phyloP scores from a whole-genome alignment of 1,140 invertebrate genomes.

The Zaprionus ghesquierei region DNA sequence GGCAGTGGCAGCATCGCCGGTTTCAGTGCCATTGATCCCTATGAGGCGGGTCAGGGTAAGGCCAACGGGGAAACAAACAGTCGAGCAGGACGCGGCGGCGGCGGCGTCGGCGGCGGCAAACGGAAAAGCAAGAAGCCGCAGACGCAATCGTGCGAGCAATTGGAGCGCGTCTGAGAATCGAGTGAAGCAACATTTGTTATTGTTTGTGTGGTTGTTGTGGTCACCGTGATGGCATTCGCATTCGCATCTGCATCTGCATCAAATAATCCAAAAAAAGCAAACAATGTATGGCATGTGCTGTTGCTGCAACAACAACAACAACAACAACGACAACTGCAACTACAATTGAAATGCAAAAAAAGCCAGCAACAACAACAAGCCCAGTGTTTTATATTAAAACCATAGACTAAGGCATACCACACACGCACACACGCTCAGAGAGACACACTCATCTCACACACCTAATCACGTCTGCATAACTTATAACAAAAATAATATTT shows the following conservation, averaged over 20 bases:
- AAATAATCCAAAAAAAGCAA: background rate
- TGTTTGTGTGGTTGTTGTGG: slow-evolving; percentile 14
- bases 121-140: slow-evolving; percentile 65
- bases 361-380: slow-evolving; percentile 32
- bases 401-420: slow-evolving; percentile 46
- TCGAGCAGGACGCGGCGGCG: no score
- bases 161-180: slow-evolving; percentile 57
- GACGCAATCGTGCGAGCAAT: slow-evolving; percentile 76
- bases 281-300: background rate
- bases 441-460: slow-evolving; percentile 19
- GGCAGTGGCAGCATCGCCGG: slow-evolving; percentile 17
- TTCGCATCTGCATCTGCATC: background rate
- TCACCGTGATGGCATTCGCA: background rate
- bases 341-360: background rate
- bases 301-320: slow-evolving; percentile 10
- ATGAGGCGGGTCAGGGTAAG: slow-evolving; percentile 33
- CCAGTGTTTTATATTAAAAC: slow-evolving; percentile 80
- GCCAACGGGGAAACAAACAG: no score
- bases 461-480: slow-evolving; percentile 15
- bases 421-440: slow-evolving; percentile 2
- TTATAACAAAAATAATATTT: slow-evolving; percentile 1
- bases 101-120: slow-evolving; percentile 16
- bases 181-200: background rate
- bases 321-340: slow-evolving; percentile 15
- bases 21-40: slow-evolving; percentile 65